Conservation (phyloP, 1,140 invertebrate genomes). For the Zophobas morio region DNA sequence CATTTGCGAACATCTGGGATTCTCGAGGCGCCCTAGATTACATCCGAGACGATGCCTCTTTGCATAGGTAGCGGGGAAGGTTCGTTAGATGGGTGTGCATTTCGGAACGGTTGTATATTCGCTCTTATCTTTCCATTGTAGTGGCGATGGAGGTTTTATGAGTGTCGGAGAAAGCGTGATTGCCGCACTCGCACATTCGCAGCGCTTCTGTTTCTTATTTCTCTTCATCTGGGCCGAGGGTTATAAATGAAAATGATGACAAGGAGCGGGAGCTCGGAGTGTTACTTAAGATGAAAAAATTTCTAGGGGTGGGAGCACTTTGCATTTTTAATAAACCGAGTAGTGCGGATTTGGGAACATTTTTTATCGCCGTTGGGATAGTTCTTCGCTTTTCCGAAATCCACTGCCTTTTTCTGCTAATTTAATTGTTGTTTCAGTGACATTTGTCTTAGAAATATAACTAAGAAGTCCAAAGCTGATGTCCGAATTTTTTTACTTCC, state of each 20-base stretch:
- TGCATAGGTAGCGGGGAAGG: constrained; percentile 28
- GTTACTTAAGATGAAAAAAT: neutral
- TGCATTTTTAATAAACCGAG: neutral
- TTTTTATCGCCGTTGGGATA: too few relatives aligned
- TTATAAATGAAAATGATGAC: constrained; percentile 43
- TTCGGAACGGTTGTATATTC: constrained; percentile 42
- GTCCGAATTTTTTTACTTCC: too few relatives aligned
- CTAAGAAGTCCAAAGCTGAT: too few relatives aligned
- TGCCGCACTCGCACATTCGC: constrained; percentile 47
- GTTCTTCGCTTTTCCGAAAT: too few relatives aligned
- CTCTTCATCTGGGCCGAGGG: constrained; percentile 40
- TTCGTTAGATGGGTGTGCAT: constrained; percentile 39
- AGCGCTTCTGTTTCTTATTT: constrained; percentile 46
- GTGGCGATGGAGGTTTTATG: constrained; percentile 46
- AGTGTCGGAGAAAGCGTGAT: constrained; percentile 47
- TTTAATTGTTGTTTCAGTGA: too few relatives aligned
- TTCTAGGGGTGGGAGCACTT: neutral
- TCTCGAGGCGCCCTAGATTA: constrained; percentile 37
- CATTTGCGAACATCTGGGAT: constrained; percentile 49
- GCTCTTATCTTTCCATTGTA: constrained; percentile 48
- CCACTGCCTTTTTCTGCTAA: too few relatives aligned
- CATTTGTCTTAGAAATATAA: too few relatives aligned
- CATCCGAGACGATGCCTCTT: constrained; percentile 13
- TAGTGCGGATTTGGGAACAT: neutral
- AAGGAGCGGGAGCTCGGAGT: neutral